These are phyloP conservation scores for Gastrophysa polygoni DNA, from an alignment of 2,888 invertebrate genomes.

Conservation along the genomic window DNA sequence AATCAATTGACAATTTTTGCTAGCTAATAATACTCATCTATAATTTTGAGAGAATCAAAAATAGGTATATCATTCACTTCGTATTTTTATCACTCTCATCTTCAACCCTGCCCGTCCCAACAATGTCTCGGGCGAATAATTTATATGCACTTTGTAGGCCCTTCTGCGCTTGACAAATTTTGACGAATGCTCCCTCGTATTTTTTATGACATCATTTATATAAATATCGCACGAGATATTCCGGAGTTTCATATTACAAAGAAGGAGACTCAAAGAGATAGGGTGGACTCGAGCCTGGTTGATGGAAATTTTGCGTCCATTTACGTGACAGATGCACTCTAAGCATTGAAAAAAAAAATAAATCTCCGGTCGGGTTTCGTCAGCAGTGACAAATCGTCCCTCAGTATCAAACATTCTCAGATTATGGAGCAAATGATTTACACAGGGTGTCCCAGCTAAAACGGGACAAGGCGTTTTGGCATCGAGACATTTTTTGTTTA, in stretches of 20 bases:
- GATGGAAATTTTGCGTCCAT: neutral
- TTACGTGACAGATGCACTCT: neutral
- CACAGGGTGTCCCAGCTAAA: no score
- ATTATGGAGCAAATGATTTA: no score
- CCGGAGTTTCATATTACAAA: neutral
- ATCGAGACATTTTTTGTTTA: no score
- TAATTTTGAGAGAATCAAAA: no score
- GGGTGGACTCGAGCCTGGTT: neutral
- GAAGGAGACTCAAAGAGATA: neutral
- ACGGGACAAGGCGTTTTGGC: no score
- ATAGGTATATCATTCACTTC: no score
- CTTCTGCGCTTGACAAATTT: slow-evolving; percentile 19
- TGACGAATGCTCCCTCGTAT: slow-evolving; percentile 12
- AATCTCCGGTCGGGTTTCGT: no score
- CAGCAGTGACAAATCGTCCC: no score
- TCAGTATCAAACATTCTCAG: no score
- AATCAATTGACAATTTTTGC: no score
- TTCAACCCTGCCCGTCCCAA: neutral
- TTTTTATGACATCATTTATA: slow-evolving; percentile 17
- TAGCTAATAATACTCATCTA: no score
- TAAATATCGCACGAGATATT: neutral
- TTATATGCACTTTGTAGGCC: slow-evolving; percentile 18
- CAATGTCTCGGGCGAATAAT: slow-evolving; percentile 17
- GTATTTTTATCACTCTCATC: neutral
- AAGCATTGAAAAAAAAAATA: neutral